phyloP scores from a whole-genome alignment of 2,888 invertebrate genomes.

The Glaucopsyche alexis region DNA sequence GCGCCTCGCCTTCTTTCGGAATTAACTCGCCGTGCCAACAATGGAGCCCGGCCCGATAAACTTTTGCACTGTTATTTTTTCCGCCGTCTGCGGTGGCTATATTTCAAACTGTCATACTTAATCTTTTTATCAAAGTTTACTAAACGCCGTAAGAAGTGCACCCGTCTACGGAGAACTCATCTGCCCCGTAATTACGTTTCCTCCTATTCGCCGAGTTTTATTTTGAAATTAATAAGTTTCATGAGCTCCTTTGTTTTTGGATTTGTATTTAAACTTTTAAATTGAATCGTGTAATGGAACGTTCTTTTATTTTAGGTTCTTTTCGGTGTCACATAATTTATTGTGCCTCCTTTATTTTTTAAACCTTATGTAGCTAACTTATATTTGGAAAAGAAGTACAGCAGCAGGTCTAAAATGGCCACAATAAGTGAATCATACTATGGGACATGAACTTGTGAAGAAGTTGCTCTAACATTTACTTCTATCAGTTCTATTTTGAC shows the following conservation, averaged over 20 bases:
- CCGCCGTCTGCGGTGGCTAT: conserved; percentile 70
- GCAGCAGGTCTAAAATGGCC: too few species aligned
- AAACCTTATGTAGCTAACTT: neutral
- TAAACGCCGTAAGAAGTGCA: conserved; percentile 75
- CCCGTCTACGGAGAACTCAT: conserved; percentile 67
- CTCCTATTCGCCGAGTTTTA: conserved; percentile 47
- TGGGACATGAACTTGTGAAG: too few species aligned
- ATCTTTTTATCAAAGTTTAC: conserved; percentile 80
- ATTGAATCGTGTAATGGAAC: conserved; percentile 29
- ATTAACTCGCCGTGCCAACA: conserved; percentile 74
- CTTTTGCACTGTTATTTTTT: conserved; percentile 73
- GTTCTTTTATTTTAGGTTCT: conserved; percentile 21
- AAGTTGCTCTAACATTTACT: too few species aligned
- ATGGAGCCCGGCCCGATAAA: conserved; percentile 65
- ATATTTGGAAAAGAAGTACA: neutral
- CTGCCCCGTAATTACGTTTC: conserved; percentile 71
- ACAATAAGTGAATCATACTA: too few species aligned
- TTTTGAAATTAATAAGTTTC: conserved; percentile 43
- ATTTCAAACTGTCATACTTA: conserved; percentile 80
- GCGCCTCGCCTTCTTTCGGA: conserved; percentile 73
- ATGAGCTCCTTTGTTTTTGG: conserved; percentile 28
- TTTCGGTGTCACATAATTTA: conserved; percentile 15
- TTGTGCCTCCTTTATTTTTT: neutral
- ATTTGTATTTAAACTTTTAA: conserved; percentile 32
- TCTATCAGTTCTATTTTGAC: too few species aligned